Conservation (phyloP, 2,113 vertebrate genomes). For the Onychorhynchus coronatus region DNA sequence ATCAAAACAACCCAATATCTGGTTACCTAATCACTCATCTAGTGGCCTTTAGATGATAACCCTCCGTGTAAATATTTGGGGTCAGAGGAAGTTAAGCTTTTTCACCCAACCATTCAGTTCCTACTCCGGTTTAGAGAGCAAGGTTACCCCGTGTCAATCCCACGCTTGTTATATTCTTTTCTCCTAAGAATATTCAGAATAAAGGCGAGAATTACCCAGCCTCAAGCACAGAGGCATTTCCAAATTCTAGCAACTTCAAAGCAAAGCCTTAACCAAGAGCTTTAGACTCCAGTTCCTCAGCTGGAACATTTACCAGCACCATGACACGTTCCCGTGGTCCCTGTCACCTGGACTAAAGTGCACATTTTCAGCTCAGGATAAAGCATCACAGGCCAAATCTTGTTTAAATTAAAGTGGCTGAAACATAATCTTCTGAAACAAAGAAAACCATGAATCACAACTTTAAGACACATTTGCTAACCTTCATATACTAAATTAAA, state of each 20-base stretch:
- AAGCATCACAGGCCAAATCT: neutral
- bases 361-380: neutral
- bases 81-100: neutral
- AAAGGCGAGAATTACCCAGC: neutral
- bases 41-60: neutral
- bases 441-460: neutral
- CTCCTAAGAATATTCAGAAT: neutral
- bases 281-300: neutral
- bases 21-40: neutral
- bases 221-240: neutral
- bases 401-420: neutral
- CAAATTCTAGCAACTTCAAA: neutral
- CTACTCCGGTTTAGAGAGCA: neutral
- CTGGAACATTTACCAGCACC: neutral
- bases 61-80: neutral
- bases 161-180: neutral
- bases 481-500: neutral
- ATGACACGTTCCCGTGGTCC: accelerated
- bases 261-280: neutral
- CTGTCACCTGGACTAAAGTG: neutral
- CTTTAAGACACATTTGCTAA: neutral
- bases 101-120: neutral
- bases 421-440: neutral
- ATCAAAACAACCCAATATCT: neutral
- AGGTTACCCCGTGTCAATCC: neutral